Evolutionary conservation across 2,113 vertebrate genomes (phyloP).

Genomic region (Grus americana): DNA sequence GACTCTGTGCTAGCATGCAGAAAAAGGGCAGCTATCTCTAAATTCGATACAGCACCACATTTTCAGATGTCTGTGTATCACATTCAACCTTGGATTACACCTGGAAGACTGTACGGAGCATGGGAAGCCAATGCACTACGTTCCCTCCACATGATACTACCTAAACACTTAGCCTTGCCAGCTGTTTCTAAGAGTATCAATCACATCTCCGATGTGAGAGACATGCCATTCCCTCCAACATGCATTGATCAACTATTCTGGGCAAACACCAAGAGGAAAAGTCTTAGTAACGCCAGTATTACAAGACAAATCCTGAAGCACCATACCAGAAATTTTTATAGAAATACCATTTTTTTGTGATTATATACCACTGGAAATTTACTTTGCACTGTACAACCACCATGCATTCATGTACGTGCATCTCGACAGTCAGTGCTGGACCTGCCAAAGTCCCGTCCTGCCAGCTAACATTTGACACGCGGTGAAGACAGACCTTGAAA

Average conservation of each 20-base stretch:
- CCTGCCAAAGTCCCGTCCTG: background rate
- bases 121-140: accelerated
- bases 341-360: background rate
- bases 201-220: background rate
- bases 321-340: background rate
- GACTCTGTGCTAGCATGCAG: background rate
- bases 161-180: background rate
- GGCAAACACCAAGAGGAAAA: background rate
- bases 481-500: background rate
- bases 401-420: background rate
- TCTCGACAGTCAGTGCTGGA: accelerated
- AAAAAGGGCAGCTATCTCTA: background rate
- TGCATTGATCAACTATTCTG: background rate
- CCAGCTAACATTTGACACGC: background rate
- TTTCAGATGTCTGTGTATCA: background rate
- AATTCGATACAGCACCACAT: background rate
- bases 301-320: background rate
- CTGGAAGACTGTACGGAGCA: background rate
- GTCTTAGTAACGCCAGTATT: background rate
- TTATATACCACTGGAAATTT: background rate
- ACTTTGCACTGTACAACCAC: background rate
- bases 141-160: background rate
- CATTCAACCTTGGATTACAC: background rate
- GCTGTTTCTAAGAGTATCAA: background rate
- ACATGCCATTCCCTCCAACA: background rate